Evolutionary conservation across 2,113 vertebrate species (phyloP), one percentile per base, ranked within the genome.

Genomic region (Dryoscopus gambensis): DNA sequence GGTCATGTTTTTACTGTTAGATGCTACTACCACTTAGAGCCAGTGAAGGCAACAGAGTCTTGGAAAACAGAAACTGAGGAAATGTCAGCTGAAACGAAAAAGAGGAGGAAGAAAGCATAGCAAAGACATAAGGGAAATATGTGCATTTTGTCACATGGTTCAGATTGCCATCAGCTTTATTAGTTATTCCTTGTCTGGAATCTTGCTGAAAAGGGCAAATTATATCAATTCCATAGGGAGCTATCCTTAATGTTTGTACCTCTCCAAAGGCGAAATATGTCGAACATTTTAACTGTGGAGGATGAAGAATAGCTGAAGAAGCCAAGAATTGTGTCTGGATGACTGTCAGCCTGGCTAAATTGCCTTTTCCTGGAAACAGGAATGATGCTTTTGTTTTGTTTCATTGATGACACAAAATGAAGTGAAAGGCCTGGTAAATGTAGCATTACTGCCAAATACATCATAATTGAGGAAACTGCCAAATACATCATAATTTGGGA

Each of bases 331-430:
- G 2, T 59, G 40, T 47, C 67, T 91, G 67, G 50, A 59, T 74
- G 52, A 56, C 39, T 78, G 47, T 81, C 60, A 86, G 47, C 30
- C 42, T 88, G 79, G 50, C 27, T 91, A 69, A 89, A 90, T 44
- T 62, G n/a, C 15, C 18, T 78, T 62, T 83, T 46, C 68, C 64
- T 56, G 91, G 90, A 75, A 91, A 64, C 13, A 83, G 90, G 67
- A 85, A 77, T 73, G 24, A 46, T 62, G 28, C 39, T 57, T 76
- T 60, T 47, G 30, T 82, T 96, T 92, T 60, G 31, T 77, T 88
- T 90, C 0, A 0, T 12, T 83, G 70, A 57, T 92, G 87, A 71
- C 19, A 47, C 35, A 76, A 84, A 68, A 77, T 81, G 18, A 71
- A 84, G 52, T 37, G 81, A 89, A 89, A 85, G 71, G 11, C 44